A percentile compares a stretch with the other conserved stretches of the same genome.
These are phyloP conservation scores for Ophion obscuratus DNA, from an alignment of 2,888 invertebrate genomes.

Conservation along the genomic window DNA sequence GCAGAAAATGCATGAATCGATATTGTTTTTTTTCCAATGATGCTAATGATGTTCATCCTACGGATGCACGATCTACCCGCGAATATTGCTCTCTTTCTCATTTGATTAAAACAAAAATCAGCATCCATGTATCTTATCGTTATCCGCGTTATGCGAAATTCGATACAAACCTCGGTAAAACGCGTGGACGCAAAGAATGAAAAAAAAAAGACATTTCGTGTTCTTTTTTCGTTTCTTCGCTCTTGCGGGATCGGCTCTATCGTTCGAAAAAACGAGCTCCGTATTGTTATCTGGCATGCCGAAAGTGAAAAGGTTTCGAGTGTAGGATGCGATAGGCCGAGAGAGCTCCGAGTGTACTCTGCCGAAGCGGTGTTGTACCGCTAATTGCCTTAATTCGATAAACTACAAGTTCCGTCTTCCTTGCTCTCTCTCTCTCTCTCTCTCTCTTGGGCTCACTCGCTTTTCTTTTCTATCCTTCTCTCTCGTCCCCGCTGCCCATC, in stretches of 20 bases:
- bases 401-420: slow-evolving; percentile 74
- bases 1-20: background rate
- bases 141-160: slow-evolving; percentile 59
- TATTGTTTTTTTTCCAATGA: background rate
- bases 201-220: background rate
- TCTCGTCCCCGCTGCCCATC: slow-evolving; percentile 22
- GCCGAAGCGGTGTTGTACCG: slow-evolving; percentile 77
- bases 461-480: slow-evolving; percentile 4
- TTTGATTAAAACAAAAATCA: slow-evolving; percentile 35
- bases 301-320: slow-evolving; percentile 80
- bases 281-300: slow-evolving; percentile 73
- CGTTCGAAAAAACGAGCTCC: slow-evolving; percentile 39
- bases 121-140: slow-evolving; percentile 27
- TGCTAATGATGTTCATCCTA: background rate
- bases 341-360: slow-evolving; percentile 47
- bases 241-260: slow-evolving; percentile 13
- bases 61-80: background rate
- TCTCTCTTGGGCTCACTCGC: too few relatives aligned
- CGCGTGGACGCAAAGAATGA: background rate
- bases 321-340: slow-evolving; percentile 71
- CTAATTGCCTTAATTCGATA: slow-evolving; percentile 82
- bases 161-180: slow-evolving; percentile 36
- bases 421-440: background rate
- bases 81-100: slow-evolving; percentile 7
- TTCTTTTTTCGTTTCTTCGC: background rate